phyloP scores from a whole-genome alignment of 2,113 vertebrate genomes.

The Triplophysa siluroides region DNA sequence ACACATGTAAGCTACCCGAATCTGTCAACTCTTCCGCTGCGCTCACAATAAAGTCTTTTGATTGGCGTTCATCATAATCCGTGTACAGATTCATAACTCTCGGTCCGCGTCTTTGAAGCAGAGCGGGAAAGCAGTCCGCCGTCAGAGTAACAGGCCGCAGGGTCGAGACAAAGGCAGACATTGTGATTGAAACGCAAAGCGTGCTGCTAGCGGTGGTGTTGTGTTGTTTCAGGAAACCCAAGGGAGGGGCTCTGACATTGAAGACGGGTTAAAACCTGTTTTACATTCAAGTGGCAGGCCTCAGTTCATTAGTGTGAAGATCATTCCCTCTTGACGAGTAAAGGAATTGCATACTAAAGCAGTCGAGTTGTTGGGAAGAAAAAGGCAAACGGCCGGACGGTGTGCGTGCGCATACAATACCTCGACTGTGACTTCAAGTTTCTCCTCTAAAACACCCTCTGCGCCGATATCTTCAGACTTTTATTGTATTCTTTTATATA shows the following conservation, averaged over 20 bases:
- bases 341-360: slow-evolving; percentile 83
- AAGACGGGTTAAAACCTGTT: slow-evolving; percentile 84
- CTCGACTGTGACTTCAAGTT: slow-evolving; percentile 46
- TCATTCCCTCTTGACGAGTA: slow-evolving; percentile 82
- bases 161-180: slow-evolving; percentile 55
- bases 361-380: slow-evolving; percentile 80
- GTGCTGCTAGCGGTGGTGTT: slow-evolving; percentile 48
- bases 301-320: slow-evolving; percentile 83
- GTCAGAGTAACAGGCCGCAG: slow-evolving; percentile 51
- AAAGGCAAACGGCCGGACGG: slow-evolving; percentile 63
- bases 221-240: slow-evolving; percentile 76
- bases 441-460: slow-evolving; percentile 43
- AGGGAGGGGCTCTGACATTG: slow-evolving; percentile 82
- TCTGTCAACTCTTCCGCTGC: slow-evolving; percentile 46
- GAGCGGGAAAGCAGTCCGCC: slow-evolving; percentile 28
- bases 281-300: slow-evolving; percentile 83
- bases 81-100: slow-evolving; percentile 49
- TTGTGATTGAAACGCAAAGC: slow-evolving; percentile 54
- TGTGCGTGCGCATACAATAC: slow-evolving; percentile 40
- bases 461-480: not conserved
- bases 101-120: slow-evolving; percentile 48
- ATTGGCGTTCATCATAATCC: slow-evolving; percentile 48
- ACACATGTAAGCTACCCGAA: slow-evolving; percentile 32
- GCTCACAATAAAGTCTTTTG: slow-evolving; percentile 29
- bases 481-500: too few species aligned